phyloP scores from a whole-genome alignment of 1,140 invertebrate genomes.

The Tetramorium parvispinum region DNA sequence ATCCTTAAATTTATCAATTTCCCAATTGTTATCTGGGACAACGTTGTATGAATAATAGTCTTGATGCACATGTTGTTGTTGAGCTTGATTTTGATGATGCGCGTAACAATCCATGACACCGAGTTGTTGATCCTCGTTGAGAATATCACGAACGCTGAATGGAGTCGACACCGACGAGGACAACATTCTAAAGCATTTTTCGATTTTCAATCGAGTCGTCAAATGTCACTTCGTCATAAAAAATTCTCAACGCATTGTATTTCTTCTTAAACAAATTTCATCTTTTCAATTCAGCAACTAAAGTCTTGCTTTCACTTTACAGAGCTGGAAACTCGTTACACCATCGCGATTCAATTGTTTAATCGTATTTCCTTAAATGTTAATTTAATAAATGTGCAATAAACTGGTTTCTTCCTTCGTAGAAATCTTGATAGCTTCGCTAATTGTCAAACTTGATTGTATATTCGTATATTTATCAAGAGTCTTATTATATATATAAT shows the following conservation, averaged over 20 bases:
- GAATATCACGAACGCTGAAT: conserved; percentile 92
- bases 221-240: background rate
- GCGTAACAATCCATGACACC: conserved; percentile 82
- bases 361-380: background rate
- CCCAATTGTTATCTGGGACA: conserved; percentile 80
- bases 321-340: background rate
- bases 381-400: background rate
- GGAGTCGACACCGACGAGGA: conserved; percentile 87
- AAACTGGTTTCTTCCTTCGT: background rate
- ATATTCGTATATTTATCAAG: background rate
- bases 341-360: background rate
- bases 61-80: conserved; percentile 71
- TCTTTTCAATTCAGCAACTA: background rate
- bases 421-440: background rate
- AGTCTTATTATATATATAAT: too few species aligned
- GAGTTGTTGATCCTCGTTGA: conserved; percentile 85
- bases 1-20: conserved; percentile 82
- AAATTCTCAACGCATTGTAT: background rate
- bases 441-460: background rate
- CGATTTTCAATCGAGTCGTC: background rate
- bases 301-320: background rate
- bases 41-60: conserved; percentile 81
- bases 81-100: conserved; percentile 72
- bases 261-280: background rate
- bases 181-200: conserved; percentile 81